Evolutionary conservation across 35 echinoderm and acorn worm genomes (phyloP).

Genomic region (Heliocidaris erythrogramma): DNA sequence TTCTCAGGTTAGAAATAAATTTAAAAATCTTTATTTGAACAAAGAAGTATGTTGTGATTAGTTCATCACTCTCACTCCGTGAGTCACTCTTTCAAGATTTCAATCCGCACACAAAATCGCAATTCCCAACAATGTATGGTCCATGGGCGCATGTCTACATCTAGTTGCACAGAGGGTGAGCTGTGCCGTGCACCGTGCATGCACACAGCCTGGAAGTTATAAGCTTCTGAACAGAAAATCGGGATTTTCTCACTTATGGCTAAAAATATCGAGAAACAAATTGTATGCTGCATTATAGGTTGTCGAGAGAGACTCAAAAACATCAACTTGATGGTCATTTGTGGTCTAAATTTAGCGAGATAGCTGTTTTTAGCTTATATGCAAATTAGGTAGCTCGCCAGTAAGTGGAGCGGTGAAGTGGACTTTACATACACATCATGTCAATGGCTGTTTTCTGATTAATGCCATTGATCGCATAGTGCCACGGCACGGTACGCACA

Average conservation of each 20-base stretch:
- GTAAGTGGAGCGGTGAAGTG: slow-evolving; percentile 61
- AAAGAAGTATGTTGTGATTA: neutral
- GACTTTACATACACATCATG: slow-evolving; percentile 60
- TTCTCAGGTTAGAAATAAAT: too few relatives aligned
- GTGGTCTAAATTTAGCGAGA: slow-evolving; percentile 19
- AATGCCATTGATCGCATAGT: slow-evolving; percentile 54
- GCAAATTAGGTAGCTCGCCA: slow-evolving; percentile 63
- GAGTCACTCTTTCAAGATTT: slow-evolving; percentile 17
- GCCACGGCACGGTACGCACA: slow-evolving; percentile 45
- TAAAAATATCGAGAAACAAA: neutral
- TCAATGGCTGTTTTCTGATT: slow-evolving; percentile 49
- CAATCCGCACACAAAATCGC: neutral
- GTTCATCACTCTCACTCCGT: neutral
- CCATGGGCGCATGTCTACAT: neutral
- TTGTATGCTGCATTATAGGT: neutral
- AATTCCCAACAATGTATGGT: neutral
- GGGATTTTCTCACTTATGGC: slow-evolving; percentile 2
- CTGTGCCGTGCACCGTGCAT: slow-evolving; percentile 5
- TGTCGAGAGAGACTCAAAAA: slow-evolving; percentile 17
- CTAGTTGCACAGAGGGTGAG: neutral
- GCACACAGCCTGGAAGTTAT: slow-evolving; percentile 29
- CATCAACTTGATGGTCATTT: slow-evolving; percentile 14
- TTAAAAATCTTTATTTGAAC: neutral
- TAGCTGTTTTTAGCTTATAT: slow-evolving; percentile 63
- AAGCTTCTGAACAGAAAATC: slow-evolving; percentile 45